Evolutionary conservation across 2,797 vertebrate genomes (phyloP), one percentile per base, ranked within the genome.

Genomic region (Craterocephalus amniculus): DNA sequence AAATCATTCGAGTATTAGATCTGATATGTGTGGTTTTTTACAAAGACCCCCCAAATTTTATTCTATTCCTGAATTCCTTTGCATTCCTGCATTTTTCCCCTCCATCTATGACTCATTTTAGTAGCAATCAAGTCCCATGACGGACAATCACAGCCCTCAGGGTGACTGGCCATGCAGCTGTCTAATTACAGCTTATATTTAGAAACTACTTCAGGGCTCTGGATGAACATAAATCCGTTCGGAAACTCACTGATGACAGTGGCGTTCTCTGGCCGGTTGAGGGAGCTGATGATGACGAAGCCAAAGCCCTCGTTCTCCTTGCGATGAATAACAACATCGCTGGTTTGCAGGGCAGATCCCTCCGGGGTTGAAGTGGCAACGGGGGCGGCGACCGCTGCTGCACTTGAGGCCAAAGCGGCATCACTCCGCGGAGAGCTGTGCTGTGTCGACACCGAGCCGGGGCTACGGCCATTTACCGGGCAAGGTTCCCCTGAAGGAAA

Each of bases 291-390:
- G 94, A 99, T 99, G 72, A 99, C 97, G 4, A 99, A 99, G 74
- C 98, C 98, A 0, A 99, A 99, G 68, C 98, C 98, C 67, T 99
- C 98, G 0, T 97, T 99, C 87, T 99, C 98, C 77, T 99, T 99
- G 80, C 98, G 97, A 70, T 99, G 96, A 85, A 99, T 99, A 69
- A 99, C 90, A 57, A 99, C 97, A 0, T 99, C 97, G 0, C 95
- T 99, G 83, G 96, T 97, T 79, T 96, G 97, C 81, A 96, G 86
- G 88, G 93, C 24, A 0, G 95, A 93, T 74, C 94, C 95, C 79
- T 98, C 96, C 0, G 95, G 93, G 0, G 94, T 92, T 0, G 95
- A 94, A 22, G 95, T 88, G 0, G 88, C 91, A 10, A 91, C 80
- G 0, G 95, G 91, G 1, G 94, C 92, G 4, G 54, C 86, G 36